Base-by-base conservation (phyloP, 2,888 invertebrate genomes). In the Tricholauxania praeusta region DNA sequence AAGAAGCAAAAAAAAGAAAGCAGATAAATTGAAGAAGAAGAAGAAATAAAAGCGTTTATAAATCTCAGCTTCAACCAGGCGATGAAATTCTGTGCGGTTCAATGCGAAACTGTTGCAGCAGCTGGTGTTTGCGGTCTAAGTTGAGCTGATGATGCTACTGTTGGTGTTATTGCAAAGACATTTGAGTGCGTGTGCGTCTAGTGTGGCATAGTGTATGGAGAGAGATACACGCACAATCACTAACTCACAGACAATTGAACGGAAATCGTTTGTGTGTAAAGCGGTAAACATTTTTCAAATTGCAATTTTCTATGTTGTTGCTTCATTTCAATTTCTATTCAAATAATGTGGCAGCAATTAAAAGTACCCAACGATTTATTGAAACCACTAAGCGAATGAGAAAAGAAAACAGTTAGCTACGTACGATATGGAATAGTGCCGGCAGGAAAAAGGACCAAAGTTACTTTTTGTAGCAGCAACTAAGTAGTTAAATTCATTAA, bases 61-160 rank as follows among this genome's bases (percentile, higher is more conserved):
- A 69, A 69, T 69, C 68, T 69, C 68, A 53, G 68, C 59, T 69
- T 59, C 49, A 32, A 59, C 49, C 57, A 51, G 68, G 49, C 68
- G 12, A 32, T 14, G 19, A 15, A 48, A 69, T 59, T 57, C 57
- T 28, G 49, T 69, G 68, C 51, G 68, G 68, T 69, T 69, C 60
- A 39, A 39, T 66, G 65, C 22, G 65, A 65, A 22, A 52, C 28
- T 22, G 48, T 19, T 66, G 55, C 66, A 51, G 68, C 68, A 69
- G 68, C 68, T 69, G 68, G 68, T 69, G 60, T n/a, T 69, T 69
- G 68, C n/a, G 68, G 68, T 69, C 47, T 12, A 14, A 3, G 51
- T 39, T 39, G 12, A 10, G 52, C 39, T 32, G 62, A 51, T 67
- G 67, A 15, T 55, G 32, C 55, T 47, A 10, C 49, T 55, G 57